Evolutionary conservation across 2,113 vertebrate genomes (phyloP), one percentile per base, ranked within the genome.

Genomic region (Myotis brandtii): DNA sequence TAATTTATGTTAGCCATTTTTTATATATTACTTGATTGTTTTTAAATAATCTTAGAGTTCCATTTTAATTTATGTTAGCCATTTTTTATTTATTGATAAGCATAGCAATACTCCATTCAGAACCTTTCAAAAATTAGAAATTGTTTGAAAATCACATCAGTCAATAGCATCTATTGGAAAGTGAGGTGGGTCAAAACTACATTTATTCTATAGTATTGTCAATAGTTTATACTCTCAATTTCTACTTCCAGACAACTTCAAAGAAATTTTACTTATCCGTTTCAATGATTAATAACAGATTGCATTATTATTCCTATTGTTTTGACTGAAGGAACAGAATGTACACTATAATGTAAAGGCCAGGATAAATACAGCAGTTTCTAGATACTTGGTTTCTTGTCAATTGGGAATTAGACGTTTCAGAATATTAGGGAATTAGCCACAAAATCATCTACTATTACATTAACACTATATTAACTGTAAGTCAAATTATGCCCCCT

Each of bases 1-100:
- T 64, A 73, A 56, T n/a, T n/a, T n/a, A n/a, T n/a, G 2, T n/a
- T 62, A 66, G 48, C 9, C n/a, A 52, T 11, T 95, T 97, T 97
- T 84, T 14, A 64, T 52, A 54, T n/a, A 52, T 64, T 76, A 82
- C 8, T 43, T 80, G 25, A 43, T 89, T 37, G 34, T 37, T 87
- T 92, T 66, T 27, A 86, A 50, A 43, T 75, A 77, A 87, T 77
- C 25, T 66, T 91, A 32, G n/a, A 92, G 87, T 59, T 75, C 3
- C 0, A 76, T 56, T 96, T 91, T 64, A 73, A 56, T n/a, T n/a
- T n/a, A n/a, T n/a, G 2, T n/a, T 62, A 66, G 48, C 9, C n/a
- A 52, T 11, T 95, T 97, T 97, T 84, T 14, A 64, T 52, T 59
- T n/a, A 52, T 64, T 76, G 64, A 18, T 9, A 73, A 91, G 10